These are phyloP conservation scores for Mylabris sibirica DNA, from an alignment of 2,888 invertebrate species.

Conservation along the genomic window DNA sequence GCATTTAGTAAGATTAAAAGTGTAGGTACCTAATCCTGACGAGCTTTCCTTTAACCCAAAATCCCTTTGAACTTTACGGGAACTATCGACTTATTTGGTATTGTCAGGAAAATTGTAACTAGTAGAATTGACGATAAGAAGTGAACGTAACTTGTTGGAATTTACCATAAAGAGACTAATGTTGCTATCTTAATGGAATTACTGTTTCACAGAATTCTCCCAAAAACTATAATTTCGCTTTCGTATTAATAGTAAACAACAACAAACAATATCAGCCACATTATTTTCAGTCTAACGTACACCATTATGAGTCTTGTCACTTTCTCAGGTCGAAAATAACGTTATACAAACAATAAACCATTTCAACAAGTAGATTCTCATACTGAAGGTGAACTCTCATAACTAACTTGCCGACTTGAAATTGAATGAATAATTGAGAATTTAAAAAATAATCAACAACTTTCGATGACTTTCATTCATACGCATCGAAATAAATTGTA, in stretches of 20 bases:
- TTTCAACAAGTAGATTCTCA: slow-evolving; percentile 10
- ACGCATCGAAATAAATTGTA: neutral
- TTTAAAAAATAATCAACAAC: neutral
- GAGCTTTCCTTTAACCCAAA: too few relatives aligned
- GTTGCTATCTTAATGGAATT: neutral
- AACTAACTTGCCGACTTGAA: neutral
- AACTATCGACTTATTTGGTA: too few relatives aligned
- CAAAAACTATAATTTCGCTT: slow-evolving; percentile 6
- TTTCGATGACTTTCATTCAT: slow-evolving; percentile 10
- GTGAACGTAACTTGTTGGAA: neutral
- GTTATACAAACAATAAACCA: neutral
- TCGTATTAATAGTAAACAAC: neutral
- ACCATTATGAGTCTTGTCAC: slow-evolving; percentile 1
- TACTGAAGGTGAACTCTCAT: neutral
- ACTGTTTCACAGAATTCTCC: neutral
- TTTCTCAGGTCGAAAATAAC: neutral
- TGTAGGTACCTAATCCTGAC: too few relatives aligned
- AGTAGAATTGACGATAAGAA: neutral
- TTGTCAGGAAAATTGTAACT: too few relatives aligned
- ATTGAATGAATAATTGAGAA: neutral
- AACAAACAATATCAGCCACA: neutral
- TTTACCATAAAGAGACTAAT: neutral
- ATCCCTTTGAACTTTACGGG: too few relatives aligned
- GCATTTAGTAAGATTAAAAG: too few relatives aligned
- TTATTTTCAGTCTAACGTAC: neutral